phyloP scores from a whole-genome alignment of 2,888 invertebrate species.

The Temnothorax unifasciatus region DNA sequence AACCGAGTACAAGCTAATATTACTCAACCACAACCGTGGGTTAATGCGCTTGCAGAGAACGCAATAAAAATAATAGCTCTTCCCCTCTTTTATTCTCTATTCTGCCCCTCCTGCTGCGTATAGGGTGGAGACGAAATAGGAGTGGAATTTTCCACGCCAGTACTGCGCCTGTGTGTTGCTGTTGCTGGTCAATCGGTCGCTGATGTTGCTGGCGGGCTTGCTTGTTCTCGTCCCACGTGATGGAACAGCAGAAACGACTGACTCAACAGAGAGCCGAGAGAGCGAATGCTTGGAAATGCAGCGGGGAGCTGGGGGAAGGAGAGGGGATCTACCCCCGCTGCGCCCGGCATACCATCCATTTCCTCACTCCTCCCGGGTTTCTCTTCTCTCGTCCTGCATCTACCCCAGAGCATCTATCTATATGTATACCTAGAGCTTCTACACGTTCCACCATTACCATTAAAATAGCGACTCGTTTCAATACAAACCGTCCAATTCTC shows the following conservation, averaged over 20 bases:
- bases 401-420: constrained; percentile 21
- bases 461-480: constrained; percentile 4
- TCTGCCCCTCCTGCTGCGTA: constrained; percentile 5
- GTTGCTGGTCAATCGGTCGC: constrained; percentile 48
- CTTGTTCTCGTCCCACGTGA: constrained; percentile 32
- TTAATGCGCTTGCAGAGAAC: constrained; percentile 29
- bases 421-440: constrained; percentile 22
- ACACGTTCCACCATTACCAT: constrained; percentile 10
- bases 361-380: constrained; percentile 27
- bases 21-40: constrained; percentile 28
- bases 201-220: constrained; percentile 24
- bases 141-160: constrained; percentile 32
- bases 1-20: constrained; percentile 34
- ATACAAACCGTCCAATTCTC: neutral
- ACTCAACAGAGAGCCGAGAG: constrained; percentile 18
- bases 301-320: constrained; percentile 1
- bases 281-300: constrained; percentile 50
- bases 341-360: constrained; percentile 41
- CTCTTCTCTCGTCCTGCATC: neutral
- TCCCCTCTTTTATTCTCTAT: neutral
- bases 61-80: constrained; percentile 41
- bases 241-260: constrained; percentile 47
- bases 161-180: constrained; percentile 30
- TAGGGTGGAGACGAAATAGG: constrained; percentile 12
- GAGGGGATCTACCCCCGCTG: neutral